A percentile compares a stretch with the other conserved stretches of the same genome.
phyloP scores from a whole-genome alignment of 2,888 invertebrate genomes.

The Ptilodon capucinus region DNA sequence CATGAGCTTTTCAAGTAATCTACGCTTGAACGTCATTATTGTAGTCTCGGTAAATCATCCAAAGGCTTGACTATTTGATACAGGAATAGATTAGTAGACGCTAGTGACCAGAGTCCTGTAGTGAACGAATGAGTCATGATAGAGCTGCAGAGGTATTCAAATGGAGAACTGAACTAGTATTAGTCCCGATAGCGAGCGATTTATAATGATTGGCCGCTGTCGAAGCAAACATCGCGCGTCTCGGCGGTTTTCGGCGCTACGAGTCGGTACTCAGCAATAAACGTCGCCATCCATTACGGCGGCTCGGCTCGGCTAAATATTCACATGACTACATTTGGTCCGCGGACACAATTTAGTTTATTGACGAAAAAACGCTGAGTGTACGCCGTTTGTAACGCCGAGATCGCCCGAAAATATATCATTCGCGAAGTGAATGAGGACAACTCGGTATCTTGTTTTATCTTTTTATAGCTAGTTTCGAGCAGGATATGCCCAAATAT shows the following conservation, averaged over 20 bases:
- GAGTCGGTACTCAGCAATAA: conserved; percentile 26
- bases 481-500: background rate
- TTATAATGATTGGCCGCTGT: conserved; percentile 42
- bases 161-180: conserved; percentile 29
- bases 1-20: too few species aligned
- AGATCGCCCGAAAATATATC: background rate
- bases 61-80: too few species aligned
- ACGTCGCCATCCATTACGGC: conserved; percentile 40
- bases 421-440: conserved; percentile 11
- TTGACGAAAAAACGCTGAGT: conserved; percentile 40
- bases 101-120: too few species aligned
- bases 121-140: too few species aligned
- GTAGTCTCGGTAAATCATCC: too few species aligned
- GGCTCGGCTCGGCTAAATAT: conserved; percentile 15
- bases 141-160: background rate
- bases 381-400: conserved; percentile 7
- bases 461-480: background rate
- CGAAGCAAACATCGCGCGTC: conserved; percentile 36
- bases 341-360: conserved; percentile 26
- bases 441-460: background rate
- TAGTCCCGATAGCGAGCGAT: conserved; percentile 34
- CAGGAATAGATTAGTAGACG: too few species aligned
- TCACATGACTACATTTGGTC: conserved; percentile 4
- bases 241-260: background rate
- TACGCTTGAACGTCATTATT: too few species aligned